Evolutionary conservation across 2,797 vertebrate species (phyloP), one percentile per base, ranked within the genome.

Genomic region (Vipera latastei): DNA sequence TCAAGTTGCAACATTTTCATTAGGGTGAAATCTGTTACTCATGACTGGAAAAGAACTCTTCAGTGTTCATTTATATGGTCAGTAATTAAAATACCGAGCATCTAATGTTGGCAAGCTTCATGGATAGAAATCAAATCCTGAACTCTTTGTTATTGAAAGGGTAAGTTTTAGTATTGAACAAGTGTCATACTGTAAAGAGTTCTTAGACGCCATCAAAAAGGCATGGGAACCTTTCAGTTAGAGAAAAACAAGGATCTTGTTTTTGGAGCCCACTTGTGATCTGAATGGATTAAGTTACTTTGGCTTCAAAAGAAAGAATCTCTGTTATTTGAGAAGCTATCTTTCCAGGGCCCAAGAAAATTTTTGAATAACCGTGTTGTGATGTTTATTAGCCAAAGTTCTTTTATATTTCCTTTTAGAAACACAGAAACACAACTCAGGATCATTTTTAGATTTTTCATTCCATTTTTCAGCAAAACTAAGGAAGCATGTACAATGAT

Each of bases 361-460:
- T 5, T n/a, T 91, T 94, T 94, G 88, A 92, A 93, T 92, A 90
- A 89, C 12, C 53, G 83, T 2, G 44, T 2, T 11, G 93, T 92
- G 65, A 93, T 88, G 60, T 91, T 61, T 91, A 85, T n/a, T 44
- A 91, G 60, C 6, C 44, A 89, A 91, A 91, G 32, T 20, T 78
- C 95, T 73, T 93, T 86, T 92, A 94, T 14, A 51, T 26, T 92
- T 92, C 56, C 86, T 55, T 92, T 18, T 60, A n/a, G 0, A 6
- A 94, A 93, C 91, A 16, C 59, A 89, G 92, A 86, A 25, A 83
- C 73, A 94, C n/a, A n/a, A n/a, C 73, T 86, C 93, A 32, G 69
- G 55, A 61, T 5, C 20, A 87, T 95, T 88, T 90, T 87, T 90
- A 91, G 93, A 92, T 63, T n/a, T 38, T 16, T 0, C 0, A 0